Conservation (phyloP, 2,888 invertebrate genomes). For the Amiota mariae region DNA sequence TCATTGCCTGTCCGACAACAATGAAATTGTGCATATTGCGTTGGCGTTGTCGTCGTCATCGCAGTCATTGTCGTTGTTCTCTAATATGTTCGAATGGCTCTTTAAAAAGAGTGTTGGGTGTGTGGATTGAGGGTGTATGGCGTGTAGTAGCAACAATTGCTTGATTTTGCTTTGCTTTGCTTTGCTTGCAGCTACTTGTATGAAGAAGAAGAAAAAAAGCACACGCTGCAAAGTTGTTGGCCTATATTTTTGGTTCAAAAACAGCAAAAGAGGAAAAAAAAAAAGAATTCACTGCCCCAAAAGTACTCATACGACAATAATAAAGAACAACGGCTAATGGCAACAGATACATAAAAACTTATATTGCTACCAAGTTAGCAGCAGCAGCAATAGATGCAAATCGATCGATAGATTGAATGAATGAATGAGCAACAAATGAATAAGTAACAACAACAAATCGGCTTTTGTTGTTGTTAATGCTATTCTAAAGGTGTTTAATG, state of each 20-base stretch:
- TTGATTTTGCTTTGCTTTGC: too few species aligned
- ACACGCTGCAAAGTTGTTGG: slow-evolving; percentile 8
- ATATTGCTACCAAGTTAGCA: not conserved
- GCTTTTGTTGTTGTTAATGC: not conserved
- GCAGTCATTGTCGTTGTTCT: not conserved
- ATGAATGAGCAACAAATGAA: slow-evolving; percentile 3
- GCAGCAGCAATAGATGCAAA: slow-evolving; percentile 20
- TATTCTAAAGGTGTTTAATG: slow-evolving; percentile 30
- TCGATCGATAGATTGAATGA: not conserved
- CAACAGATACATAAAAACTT: not conserved
- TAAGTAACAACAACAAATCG: not conserved
- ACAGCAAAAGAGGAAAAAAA: slow-evolving; percentile 5
- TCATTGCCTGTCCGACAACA: slow-evolving; percentile 7
- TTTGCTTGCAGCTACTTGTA: too few species aligned
- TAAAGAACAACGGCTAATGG: slow-evolving; percentile 1
- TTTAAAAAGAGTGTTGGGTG: not conserved
- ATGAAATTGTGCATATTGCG: slow-evolving; percentile 6
- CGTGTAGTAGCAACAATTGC: not conserved
- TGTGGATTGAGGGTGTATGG: not conserved
- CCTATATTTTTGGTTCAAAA: slow-evolving; percentile 20
- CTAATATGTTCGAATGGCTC: not conserved
- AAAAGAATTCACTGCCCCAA: not conserved
- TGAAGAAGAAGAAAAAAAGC: not conserved
- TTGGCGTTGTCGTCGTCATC: slow-evolving; percentile 5
- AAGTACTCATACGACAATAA: not conserved